Percentiles rank a stretch among this genome's conserved stretches.
These are phyloP conservation scores for Oplegnathus fasciatus DNA, from an alignment of 2,113 vertebrate genomes.

Conservation along the genomic window DNA sequence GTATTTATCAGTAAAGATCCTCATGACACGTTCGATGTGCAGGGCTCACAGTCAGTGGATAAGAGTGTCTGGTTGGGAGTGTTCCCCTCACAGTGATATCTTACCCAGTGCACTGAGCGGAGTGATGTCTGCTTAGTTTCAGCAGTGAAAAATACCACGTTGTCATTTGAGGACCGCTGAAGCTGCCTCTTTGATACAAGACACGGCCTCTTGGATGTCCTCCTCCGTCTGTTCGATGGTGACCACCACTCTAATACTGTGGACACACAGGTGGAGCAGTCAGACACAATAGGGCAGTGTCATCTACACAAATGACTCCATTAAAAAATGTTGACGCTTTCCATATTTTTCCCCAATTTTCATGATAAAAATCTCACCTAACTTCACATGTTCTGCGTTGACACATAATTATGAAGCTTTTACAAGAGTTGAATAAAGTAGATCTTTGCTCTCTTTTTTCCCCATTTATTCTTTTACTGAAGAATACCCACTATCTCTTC, in stretches of 20 bases:
- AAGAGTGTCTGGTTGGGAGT: neutral
- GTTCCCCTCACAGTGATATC: conserved; percentile 12
- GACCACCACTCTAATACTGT: conserved; percentile 93
- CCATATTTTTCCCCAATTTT: no score
- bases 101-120: neutral
- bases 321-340: neutral
- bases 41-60: neutral
- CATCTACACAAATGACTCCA: neutral
- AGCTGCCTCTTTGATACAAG: conserved; percentile 89
- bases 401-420: neutral
- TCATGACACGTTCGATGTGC: neutral
- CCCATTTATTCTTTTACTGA: neutral
- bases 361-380: neutral
- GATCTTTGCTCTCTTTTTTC: neutral
- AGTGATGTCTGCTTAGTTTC: no score
- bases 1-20: neutral
- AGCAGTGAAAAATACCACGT: neutral
- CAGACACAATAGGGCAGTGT: conserved; percentile 2
- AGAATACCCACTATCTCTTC: neutral
- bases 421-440: neutral
- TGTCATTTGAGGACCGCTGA: conserved; percentile 81
- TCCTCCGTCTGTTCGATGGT: conserved; percentile 92
- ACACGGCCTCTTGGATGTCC: conserved; percentile 89
- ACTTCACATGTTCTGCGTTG: neutral
- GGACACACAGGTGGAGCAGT: conserved; percentile 31